Evolutionary conservation across 2,888 invertebrate species (phyloP).

Genomic region (Leucania comma): DNA sequence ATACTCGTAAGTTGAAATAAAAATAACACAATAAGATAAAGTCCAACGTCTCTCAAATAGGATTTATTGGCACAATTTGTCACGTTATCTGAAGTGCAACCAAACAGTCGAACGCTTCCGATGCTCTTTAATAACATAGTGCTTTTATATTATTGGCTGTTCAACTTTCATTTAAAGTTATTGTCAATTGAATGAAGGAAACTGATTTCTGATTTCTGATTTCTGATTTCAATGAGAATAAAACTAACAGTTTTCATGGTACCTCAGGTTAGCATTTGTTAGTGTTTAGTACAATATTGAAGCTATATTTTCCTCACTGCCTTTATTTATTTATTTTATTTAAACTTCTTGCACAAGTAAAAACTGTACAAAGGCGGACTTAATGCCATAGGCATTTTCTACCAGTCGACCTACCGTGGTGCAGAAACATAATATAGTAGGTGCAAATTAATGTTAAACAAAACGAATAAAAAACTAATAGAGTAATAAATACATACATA

Average conservation of each 20-base stretch:
- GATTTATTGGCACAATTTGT: constrained; percentile 66
- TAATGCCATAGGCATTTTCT: no score
- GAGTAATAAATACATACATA: no score
- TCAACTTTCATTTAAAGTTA: constrained; percentile 20
- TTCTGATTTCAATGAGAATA: no score
- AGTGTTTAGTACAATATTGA: not conserved
- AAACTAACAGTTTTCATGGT: not conserved
- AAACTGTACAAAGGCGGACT: no score
- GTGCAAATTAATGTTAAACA: no score
- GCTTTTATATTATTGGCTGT: constrained; percentile 32
- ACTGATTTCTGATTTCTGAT: no score
- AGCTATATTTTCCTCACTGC: not conserved
- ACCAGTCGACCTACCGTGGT: no score
- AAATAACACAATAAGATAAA: constrained; percentile 33
- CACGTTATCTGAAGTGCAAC: constrained; percentile 59
- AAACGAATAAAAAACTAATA: no score
- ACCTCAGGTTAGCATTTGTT: not conserved
- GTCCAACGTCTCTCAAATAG: constrained; percentile 62
- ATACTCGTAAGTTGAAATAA: not conserved
- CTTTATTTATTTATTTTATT: no score
- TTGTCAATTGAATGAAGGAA: not conserved
- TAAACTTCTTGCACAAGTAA: no score
- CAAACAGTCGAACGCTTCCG: constrained; percentile 49
- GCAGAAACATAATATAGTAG: no score
- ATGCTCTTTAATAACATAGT: constrained; percentile 30